phyloP scores from a whole-genome alignment of 2,113 vertebrate genomes.

The Ramphastos sulfuratus region DNA sequence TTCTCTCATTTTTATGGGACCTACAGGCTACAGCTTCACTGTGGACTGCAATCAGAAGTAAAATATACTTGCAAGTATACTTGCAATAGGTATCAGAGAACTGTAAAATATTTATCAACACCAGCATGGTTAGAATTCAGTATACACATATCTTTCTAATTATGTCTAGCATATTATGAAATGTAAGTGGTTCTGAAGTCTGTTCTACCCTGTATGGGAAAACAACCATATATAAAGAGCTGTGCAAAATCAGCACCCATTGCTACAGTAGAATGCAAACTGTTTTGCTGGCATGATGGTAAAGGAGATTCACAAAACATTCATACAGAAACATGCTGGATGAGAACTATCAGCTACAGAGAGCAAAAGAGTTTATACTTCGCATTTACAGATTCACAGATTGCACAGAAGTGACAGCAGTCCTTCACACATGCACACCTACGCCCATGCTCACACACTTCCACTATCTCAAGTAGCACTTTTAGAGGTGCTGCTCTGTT shows the following conservation, averaged over 20 bases:
- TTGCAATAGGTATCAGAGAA: slow-evolving; percentile 68
- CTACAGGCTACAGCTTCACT: slow-evolving; percentile 62
- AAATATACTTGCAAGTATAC: slow-evolving; percentile 55
- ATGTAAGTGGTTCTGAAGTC: slow-evolving; percentile 57
- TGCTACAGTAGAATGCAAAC: neutral
- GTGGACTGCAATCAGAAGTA: slow-evolving; percentile 66
- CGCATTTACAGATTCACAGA: neutral
- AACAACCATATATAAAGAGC: neutral
- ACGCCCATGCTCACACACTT: neutral
- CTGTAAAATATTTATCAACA: slow-evolving; percentile 76
- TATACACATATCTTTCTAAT: slow-evolving; percentile 31
- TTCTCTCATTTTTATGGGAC: slow-evolving; percentile 46
- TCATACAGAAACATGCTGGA: neutral
- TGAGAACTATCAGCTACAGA: neutral
- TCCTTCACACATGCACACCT: neutral
- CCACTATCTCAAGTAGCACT: neutral
- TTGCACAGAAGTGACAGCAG: neutral
- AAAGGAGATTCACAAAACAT: neutral
- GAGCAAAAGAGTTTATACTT: neutral
- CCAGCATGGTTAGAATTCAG: slow-evolving; percentile 48
- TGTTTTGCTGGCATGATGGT: neutral
- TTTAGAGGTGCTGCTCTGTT: neutral
- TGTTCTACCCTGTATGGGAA: neutral
- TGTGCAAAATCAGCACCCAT: neutral
- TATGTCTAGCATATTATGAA: slow-evolving; percentile 58